A percentile compares a stretch with the other conserved stretches of the same genome.
These are phyloP conservation scores for Batillaria attramentaria DNA, from an alignment of 1,140 invertebrate species.

Conservation along the genomic window DNA sequence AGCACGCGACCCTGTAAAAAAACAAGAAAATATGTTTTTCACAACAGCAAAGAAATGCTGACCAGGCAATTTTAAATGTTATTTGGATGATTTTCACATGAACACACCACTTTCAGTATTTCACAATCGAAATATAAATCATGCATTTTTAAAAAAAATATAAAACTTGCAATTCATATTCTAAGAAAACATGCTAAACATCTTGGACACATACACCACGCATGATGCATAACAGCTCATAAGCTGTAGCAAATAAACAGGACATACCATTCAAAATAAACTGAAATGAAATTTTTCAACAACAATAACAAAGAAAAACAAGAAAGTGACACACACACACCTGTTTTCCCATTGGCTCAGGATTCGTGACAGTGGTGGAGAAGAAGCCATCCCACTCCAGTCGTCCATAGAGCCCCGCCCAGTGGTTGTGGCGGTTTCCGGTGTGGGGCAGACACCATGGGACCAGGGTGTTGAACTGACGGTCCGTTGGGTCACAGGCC, in stretches of 20 bases:
- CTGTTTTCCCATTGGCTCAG: conserved; percentile 93
- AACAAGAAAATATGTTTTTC: background rate
- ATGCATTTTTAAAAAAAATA: too few relatives aligned
- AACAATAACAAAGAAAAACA: background rate
- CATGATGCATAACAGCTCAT: too few relatives aligned
- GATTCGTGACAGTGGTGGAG: conserved; percentile 84
- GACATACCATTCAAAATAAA: too few relatives aligned
- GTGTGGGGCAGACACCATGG: conserved; percentile 94
- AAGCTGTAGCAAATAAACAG: too few relatives aligned
- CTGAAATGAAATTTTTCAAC: too few relatives aligned
- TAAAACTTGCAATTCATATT: too few relatives aligned
- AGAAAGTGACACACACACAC: conserved; percentile 64
- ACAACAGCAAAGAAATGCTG: background rate
- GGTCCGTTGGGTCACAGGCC: conserved; percentile 81
- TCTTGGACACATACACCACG: too few relatives aligned
- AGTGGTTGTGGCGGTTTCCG: conserved; percentile 88
- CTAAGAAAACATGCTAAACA: too few relatives aligned
- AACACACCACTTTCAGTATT: too few relatives aligned
- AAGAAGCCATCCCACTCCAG: conserved; percentile 90
- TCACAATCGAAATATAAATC: too few relatives aligned
- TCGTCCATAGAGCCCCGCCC: conserved; percentile 84
- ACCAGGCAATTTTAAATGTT: background rate
- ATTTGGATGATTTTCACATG: too few relatives aligned
- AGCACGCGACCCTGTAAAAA: conserved; percentile 79
- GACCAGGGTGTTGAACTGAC: conserved; percentile 88